Percentiles rank a stretch among this genome's conserved stretches.
Evolutionary conservation across 92 coral and sea anemone genomes (phyloP).

Genomic region (Parazoanthus atlanticus): DNA sequence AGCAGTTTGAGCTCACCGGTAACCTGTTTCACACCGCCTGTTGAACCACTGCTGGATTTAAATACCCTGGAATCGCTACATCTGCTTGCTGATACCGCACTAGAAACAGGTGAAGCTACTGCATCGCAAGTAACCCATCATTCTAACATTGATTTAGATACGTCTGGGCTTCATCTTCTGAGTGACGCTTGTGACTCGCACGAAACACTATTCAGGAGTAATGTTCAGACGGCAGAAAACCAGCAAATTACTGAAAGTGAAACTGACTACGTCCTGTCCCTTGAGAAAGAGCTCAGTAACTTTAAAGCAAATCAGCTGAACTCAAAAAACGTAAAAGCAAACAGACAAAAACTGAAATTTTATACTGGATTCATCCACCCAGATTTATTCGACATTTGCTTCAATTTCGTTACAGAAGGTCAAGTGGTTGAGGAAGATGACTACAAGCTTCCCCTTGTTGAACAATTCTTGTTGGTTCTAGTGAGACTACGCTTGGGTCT

Average conservation of each 20-base stretch:
- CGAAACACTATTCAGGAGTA: neutral
- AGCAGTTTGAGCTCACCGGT: neutral
- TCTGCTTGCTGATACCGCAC: slow-evolving; percentile 21
- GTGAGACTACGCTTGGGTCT: slow-evolving; percentile 48
- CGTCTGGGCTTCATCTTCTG: slow-evolving; percentile 3
- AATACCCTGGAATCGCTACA: slow-evolving; percentile 20
- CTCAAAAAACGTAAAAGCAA: slow-evolving; percentile 30
- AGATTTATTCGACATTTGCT: slow-evolving; percentile 40
- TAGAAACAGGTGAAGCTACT: neutral
- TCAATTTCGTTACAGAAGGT: slow-evolving; percentile 36
- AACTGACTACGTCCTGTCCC: slow-evolving; percentile 4
- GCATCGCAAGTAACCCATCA: slow-evolving; percentile 9
- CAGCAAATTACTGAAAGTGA: slow-evolving; percentile 1
- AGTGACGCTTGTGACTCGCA: slow-evolving; percentile 5
- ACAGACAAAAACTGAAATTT: slow-evolving; percentile 37
- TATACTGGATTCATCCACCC: slow-evolving; percentile 34
- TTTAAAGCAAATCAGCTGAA: slow-evolving; percentile 32
- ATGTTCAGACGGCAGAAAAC: slow-evolving; percentile 21
- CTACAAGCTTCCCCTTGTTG: slow-evolving; percentile 25
- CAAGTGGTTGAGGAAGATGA: slow-evolving; percentile 40
- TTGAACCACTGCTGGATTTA: slow-evolving; percentile 25
- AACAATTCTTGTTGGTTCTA: slow-evolving; percentile 30
- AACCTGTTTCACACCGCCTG: slow-evolving; percentile 2
- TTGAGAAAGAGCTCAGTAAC: slow-evolving; percentile 26
- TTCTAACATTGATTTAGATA: slow-evolving; percentile 7